phyloP scores from a whole-genome alignment of 2,797 vertebrate species.

The Tapirus indicus region DNA sequence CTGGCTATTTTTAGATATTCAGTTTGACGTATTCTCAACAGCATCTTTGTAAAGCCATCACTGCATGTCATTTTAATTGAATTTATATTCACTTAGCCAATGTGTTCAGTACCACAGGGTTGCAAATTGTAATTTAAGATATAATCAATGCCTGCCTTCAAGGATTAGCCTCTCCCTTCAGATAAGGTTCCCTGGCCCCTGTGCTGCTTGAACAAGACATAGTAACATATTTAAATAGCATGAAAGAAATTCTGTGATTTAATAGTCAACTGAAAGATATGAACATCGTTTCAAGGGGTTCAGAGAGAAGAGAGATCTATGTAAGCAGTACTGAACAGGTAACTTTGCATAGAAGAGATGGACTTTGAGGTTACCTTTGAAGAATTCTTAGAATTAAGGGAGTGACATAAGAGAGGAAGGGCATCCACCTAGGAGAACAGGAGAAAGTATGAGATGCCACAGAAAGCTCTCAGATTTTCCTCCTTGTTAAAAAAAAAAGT shows the following conservation, averaged over 20 bases:
- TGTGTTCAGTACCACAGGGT: background rate
- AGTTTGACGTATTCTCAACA: background rate
- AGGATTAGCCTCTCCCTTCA: background rate
- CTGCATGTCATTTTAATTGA: conserved; percentile 18
- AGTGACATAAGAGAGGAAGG: background rate
- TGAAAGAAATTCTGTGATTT: background rate
- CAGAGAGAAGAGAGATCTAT: background rate
- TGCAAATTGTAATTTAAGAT: conserved; percentile 52
- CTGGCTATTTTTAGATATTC: conserved; percentile 7
- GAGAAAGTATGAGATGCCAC: background rate
- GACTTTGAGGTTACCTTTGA: background rate
- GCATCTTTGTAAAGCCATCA: background rate
- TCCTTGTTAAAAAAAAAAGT: background rate
- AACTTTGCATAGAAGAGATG: background rate
- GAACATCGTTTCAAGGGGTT: background rate
- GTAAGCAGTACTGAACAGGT: background rate
- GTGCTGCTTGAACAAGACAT: background rate
- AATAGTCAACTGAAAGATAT: background rate
- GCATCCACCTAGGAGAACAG: background rate
- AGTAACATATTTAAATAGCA: background rate
- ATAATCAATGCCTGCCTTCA: background rate
- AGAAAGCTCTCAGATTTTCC: background rate
- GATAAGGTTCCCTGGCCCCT: background rate
- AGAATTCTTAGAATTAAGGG: background rate
- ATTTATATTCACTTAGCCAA: conserved; percentile 28